Conservation (phyloP, 2,113 vertebrate species). For the Callaeas wilsoni region DNA sequence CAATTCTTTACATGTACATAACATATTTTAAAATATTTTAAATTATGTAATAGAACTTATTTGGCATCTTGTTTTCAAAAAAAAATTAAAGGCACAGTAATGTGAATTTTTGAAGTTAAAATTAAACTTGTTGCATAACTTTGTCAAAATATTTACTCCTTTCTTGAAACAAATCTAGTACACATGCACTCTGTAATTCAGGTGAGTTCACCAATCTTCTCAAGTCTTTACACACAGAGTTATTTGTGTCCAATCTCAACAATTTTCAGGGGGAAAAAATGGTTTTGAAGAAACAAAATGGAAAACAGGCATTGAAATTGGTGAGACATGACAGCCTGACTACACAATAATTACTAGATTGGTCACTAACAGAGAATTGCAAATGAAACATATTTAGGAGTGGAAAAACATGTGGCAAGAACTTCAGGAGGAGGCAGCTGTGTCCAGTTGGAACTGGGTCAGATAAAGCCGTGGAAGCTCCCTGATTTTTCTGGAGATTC, state of each 20-base stretch:
- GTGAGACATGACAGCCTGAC: not conserved
- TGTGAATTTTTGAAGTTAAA: not conserved
- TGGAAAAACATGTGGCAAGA: not conserved
- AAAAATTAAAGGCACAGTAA: not conserved
- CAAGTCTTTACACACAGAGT: not conserved
- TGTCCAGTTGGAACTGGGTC: not conserved
- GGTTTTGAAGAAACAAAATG: not conserved
- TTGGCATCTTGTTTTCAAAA: not conserved
- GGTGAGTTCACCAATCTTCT: not conserved
- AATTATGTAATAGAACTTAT: accelerated
- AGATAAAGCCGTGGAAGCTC: not conserved
- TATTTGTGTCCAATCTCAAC: not conserved
- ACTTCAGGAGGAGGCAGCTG: not conserved
- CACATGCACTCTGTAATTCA: not conserved
- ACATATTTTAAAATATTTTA: not conserved
- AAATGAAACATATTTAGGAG: not conserved
- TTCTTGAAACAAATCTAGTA: not conserved
- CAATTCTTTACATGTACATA: not conserved
- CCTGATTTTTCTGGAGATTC: not conserved
- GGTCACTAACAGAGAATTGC: not conserved
- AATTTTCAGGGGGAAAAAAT: not conserved
- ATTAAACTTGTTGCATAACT: not conserved
- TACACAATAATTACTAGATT: not conserved
- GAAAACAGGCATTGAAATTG: not conserved
- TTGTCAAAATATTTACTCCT: not conserved